Evolutionary conservation across 2,797 vertebrate genomes (phyloP), one percentile per base, ranked within the genome.

Genomic region (Alosa sapidissima): DNA sequence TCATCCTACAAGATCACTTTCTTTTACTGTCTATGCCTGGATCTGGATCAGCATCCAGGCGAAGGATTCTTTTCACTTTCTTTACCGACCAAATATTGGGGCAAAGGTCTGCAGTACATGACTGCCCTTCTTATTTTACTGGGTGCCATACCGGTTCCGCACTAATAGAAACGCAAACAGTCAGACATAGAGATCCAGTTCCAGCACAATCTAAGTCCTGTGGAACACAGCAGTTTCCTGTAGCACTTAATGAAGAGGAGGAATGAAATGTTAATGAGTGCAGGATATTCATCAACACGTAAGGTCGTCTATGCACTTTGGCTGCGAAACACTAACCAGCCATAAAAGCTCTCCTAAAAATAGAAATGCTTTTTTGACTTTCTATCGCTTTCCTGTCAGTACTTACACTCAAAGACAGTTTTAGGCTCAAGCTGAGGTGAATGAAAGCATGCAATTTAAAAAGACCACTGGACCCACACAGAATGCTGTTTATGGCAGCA

Each of bases 251-350:
- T 75, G 13, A 91, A 91, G 82, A 88, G 88, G 87, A 89, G 81
- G 83, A 89, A 90, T 88, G 82, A 93, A 92, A 91, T 89, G 88
- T 91, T 92, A 92, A 94, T 92, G 91, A 93, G 91, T 89, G 89
- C 85, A 85, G 84, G 86, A 85, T 87, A 89, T 91, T 87, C 85
- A 85, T 89, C 88, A 36, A 36, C 68, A 75, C 68, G 36, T 36
- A 75, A 75, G 68, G 68, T 41, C 14, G 16, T 14, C 68, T 14
- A 36, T 75, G 68, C 68, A 75, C 68, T 36, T 41, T 41, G 33
- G 33, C 33, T 65, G n/a, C 60, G 10, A 6, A 65, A 65, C 68
- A 41, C 68, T 41, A 65, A 41, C 11, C 68, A 75, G 68, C 68
- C 68, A 16, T 41, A 75, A 75, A 75, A 75, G 33, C 68, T 41